These are phyloP conservation scores for Lophotis ruficrista DNA, from an alignment of 2,113 vertebrate genomes.

Conservation along the genomic window DNA sequence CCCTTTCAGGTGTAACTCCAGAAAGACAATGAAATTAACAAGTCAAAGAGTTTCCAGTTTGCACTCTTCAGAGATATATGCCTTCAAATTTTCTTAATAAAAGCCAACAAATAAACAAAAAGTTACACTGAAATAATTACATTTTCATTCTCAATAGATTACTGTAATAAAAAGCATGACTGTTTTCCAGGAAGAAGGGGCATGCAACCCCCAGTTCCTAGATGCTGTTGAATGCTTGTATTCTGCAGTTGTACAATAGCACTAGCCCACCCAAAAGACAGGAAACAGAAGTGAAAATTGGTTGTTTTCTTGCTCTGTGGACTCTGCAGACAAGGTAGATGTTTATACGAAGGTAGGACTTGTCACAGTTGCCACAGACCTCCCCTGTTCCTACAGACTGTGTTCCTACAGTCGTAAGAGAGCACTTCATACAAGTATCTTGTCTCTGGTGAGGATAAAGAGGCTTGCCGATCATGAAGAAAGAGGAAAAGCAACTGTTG, in stretches of 20 bases:
- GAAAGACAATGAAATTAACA: background rate
- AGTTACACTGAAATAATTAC: background rate
- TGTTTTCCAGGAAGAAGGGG: background rate
- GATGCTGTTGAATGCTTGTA: background rate
- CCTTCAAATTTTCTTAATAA: background rate
- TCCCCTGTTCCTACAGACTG: fast-evolving
- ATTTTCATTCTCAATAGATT: background rate
- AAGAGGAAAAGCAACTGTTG: background rate
- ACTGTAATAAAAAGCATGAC: background rate
- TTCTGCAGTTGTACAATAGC: background rate
- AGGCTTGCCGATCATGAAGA: background rate
- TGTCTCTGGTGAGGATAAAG: background rate
- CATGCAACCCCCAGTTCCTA: background rate
- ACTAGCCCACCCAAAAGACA: background rate
- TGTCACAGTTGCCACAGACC: fast-evolving
- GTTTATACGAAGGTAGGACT: background rate
- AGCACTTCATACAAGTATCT: background rate
- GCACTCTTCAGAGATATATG: background rate
- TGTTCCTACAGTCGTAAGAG: background rate
- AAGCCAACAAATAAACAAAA: background rate
- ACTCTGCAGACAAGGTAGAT: background rate
- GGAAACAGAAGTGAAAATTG: background rate
- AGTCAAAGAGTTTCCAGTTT: background rate
- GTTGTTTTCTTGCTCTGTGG: background rate
- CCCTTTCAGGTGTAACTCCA: background rate